Evolutionary conservation across 2,888 invertebrate genomes (phyloP).

Genomic region (Osmoderma eremita): DNA sequence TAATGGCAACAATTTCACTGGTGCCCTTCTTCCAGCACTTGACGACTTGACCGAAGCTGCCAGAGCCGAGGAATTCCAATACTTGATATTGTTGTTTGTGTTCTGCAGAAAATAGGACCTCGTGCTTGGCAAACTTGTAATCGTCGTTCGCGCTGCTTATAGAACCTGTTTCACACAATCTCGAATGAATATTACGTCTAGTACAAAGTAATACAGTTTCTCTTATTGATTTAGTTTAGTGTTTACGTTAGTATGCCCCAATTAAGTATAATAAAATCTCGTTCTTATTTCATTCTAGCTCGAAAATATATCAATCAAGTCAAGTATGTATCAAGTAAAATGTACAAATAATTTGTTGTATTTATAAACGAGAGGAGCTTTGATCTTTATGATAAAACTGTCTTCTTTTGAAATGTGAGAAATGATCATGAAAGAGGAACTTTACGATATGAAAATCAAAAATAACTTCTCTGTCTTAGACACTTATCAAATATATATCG

Average conservation of each 20-base stretch:
- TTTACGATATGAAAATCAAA: not conserved
- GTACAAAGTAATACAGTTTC: conserved; percentile 39
- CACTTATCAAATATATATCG: no score
- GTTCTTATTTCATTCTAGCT: not conserved
- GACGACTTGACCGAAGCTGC: conserved; percentile 99
- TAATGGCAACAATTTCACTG: conserved; percentile 99
- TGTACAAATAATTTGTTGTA: no score
- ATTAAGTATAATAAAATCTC: no score
- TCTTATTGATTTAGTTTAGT: conserved; percentile 15
- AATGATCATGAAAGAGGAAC: no score
- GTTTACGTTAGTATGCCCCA: conserved; percentile 15
- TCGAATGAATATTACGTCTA: conserved; percentile 47
- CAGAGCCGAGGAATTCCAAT: conserved; percentile 98
- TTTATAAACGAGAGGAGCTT: no score
- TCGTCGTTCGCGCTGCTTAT: conserved; percentile 94
- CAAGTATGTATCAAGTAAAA: no score
- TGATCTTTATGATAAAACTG: no score
- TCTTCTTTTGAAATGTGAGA: no score
- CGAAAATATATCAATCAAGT: not conserved
- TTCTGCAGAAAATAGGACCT: conserved; percentile 98
- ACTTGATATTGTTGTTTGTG: conserved; percentile 96
- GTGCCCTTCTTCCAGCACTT: conserved; percentile 99
- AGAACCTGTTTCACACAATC: conserved; percentile 68
- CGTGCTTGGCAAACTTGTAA: conserved; percentile 98
- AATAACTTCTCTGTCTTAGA: no score